phyloP scores from a whole-genome alignment of 2,888 invertebrate species.

The Sialis fuliginosa region DNA sequence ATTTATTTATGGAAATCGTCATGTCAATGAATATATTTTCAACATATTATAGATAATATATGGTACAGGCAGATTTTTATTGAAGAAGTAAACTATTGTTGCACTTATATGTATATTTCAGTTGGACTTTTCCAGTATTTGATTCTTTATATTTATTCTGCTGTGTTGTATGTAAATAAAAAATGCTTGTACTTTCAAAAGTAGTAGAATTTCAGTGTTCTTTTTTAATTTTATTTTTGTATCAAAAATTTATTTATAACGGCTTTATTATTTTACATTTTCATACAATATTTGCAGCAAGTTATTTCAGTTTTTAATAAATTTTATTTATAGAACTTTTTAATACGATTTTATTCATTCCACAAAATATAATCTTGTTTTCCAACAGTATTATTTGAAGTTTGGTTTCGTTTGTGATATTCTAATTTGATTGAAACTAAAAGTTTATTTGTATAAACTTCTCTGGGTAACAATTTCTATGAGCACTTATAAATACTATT shows the following conservation, averaged over 20 bases:
- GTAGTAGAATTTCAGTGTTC: neutral
- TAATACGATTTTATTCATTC: neutral
- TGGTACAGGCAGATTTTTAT: conserved; percentile 12
- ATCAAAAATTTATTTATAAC: neutral
- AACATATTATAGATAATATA: conserved; percentile 14
- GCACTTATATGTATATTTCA: neutral
- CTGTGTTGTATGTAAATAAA: conserved; percentile 1
- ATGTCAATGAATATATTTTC: conserved; percentile 14
- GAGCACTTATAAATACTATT: no score
- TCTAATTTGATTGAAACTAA: conserved; percentile 14
- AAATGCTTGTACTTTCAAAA: conserved; percentile 4
- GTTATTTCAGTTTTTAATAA: conserved; percentile 1
- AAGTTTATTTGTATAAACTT: no score
- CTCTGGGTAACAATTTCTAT: no score
- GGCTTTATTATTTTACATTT: neutral
- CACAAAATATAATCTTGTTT: no score
- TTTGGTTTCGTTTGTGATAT: conserved; percentile 16
- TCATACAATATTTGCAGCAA: neutral
- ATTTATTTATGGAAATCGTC: conserved; percentile 17
- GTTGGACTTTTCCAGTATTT: no score
- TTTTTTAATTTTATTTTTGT: neutral
- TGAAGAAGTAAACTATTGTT: neutral
- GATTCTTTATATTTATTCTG: neutral
- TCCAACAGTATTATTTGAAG: no score
- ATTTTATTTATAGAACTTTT: conserved; percentile 2